A percentile compares a stretch with the other conserved stretches of the same genome.
These are phyloP conservation scores for Kryptolebias marmoratus DNA, from an alignment of 2,113 vertebrate species.

Conservation along the genomic window DNA sequence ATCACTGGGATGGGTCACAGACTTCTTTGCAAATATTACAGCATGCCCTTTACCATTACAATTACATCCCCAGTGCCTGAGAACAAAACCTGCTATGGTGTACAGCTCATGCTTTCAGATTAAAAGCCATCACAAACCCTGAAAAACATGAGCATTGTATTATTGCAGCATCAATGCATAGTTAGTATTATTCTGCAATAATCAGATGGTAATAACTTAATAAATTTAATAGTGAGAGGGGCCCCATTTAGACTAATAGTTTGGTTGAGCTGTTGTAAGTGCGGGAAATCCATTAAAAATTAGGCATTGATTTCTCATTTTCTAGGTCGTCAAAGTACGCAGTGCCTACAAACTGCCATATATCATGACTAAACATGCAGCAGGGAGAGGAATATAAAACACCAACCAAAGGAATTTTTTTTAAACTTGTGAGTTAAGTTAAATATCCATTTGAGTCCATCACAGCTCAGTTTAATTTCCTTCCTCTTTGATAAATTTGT, in stretches of 20 bases:
- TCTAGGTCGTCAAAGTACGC: slow-evolving; percentile 6
- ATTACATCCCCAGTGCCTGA: slow-evolving; percentile 31
- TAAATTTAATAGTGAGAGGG: slow-evolving; percentile 4
- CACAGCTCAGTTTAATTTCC: too few species aligned
- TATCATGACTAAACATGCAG: background rate
- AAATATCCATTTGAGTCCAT: too few species aligned
- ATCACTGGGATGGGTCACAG: slow-evolving; percentile 47
- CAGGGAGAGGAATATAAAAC: slow-evolving; percentile 1
- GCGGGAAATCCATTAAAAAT: background rate
- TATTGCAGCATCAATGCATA: background rate
- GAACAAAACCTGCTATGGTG: slow-evolving; percentile 16
- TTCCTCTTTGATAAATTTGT: too few species aligned
- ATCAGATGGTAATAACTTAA: slow-evolving; percentile 13
- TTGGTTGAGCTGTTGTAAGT: background rate
- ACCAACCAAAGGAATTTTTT: background rate
- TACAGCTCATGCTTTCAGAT: slow-evolving; percentile 18
- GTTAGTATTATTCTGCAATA: slow-evolving; percentile 2
- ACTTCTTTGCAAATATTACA: slow-evolving; percentile 43
- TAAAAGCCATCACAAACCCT: slow-evolving; percentile 23
- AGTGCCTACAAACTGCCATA: background rate
- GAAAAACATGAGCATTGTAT: background rate
- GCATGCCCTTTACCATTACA: slow-evolving; percentile 45
- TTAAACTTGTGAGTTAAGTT: background rate
- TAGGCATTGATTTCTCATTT: slow-evolving; percentile 1
- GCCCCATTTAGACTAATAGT: background rate